Conservation (phyloP, 2,888 invertebrate species). For the Julus scanicus region DNA sequence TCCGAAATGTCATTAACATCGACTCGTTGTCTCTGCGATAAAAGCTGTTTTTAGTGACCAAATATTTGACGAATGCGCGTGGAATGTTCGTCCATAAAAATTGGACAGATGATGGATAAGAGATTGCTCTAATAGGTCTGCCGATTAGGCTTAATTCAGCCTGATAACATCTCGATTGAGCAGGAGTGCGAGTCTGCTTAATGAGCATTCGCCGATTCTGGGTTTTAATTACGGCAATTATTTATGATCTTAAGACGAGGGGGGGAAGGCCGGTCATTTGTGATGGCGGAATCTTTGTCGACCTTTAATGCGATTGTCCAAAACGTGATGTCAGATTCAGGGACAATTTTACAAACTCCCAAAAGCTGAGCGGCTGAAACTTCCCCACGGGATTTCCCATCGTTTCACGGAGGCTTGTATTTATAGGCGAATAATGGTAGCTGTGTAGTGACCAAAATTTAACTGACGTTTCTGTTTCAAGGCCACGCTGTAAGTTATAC, state of each 20-base stretch:
- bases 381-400: no score
- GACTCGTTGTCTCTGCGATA: not conserved
- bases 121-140: constrained; percentile 14
- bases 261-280: not conserved
- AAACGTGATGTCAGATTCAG: no score
- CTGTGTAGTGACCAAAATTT: no score
- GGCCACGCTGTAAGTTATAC: no score
- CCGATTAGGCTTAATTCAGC: constrained; percentile 7
- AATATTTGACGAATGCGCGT: constrained; percentile 1
- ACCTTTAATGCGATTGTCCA: no score
- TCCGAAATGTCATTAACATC: constrained; percentile 21
- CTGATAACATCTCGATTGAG: not conserved
- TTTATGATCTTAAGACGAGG: not conserved
- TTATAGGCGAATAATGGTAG: no score
- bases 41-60: constrained; percentile 8
- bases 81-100: constrained; percentile 13
- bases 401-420: no score
- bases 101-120: constrained; percentile 11
- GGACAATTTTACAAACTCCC: no score
- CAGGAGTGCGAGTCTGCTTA: constrained; percentile 33
- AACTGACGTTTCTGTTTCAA: no score
- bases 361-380: no score
- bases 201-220: not conserved
- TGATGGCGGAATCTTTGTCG: no score
- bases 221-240: constrained; percentile 4